These are phyloP conservation scores for Archilochus colubris DNA, from an alignment of 2,113 vertebrate genomes.

Conservation along the genomic window DNA sequence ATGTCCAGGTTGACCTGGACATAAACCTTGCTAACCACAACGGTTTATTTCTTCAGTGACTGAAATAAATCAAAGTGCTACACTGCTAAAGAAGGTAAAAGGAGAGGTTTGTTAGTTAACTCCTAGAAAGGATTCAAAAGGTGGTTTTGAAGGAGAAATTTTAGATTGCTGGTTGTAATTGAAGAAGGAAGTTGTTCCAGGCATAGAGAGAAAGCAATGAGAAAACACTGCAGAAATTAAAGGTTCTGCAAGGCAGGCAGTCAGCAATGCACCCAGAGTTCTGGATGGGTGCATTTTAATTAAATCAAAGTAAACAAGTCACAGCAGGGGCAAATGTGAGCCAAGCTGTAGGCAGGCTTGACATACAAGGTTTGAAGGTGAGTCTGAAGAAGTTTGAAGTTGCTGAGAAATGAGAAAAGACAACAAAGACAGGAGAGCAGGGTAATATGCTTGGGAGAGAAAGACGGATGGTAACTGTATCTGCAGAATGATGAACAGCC, in stretches of 20 bases:
- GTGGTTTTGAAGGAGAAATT: background rate
- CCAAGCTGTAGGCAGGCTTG: constrained; percentile 32
- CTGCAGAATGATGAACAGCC: background rate
- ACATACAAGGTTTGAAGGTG: constrained; percentile 27
- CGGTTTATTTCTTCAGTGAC: background rate
- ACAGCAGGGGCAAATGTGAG: constrained; percentile 16
- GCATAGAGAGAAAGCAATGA: background rate
- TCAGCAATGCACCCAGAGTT: background rate
- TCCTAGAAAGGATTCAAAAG: background rate
- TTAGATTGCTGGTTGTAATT: background rate
- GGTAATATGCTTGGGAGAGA: background rate
- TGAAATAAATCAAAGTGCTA: background rate
- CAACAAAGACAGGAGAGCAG: background rate
- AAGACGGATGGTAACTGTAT: background rate
- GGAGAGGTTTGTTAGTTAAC: background rate
- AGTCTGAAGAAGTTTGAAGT: constrained; percentile 8
- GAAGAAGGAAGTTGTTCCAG: background rate
- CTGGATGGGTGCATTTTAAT: constrained; percentile 65
- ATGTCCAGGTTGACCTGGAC: background rate
- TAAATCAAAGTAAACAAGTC: constrained; percentile 66
- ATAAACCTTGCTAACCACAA: background rate
- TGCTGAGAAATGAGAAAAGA: constrained; percentile 23
- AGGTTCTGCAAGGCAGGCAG: background rate
- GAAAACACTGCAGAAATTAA: constrained; percentile 23
- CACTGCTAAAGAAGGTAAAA: background rate